Base-by-base conservation (phyloP, 2,888 invertebrate genomes). In the Sclerodermus sp. region DNA sequence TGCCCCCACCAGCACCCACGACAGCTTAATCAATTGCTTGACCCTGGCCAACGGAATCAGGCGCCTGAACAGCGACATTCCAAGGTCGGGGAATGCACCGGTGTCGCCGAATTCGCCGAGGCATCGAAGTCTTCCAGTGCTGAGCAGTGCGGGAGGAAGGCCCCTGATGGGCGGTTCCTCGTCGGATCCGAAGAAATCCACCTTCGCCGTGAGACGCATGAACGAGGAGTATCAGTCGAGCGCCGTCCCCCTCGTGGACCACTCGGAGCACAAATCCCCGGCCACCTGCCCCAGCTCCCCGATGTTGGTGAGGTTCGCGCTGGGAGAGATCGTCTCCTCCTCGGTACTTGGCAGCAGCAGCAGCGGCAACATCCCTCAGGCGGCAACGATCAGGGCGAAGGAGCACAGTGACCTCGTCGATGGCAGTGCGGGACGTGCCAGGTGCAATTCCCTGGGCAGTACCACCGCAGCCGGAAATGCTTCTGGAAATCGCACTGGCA, bases 71-170 rank as follows among this genome's bases (percentile, higher is more conserved):
- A 77, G 77, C 52, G 78, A 77, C 55, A 74, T 76, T 47, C 72
- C 74, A 1, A 60, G 67, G 2, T 66, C 70, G 2, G 71, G 68
- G 1, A 77, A 71, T 40, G 49, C 58, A 5, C 72, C 62, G 73
- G 79, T 60, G 9, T 83, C 84, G 5, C 80, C 83, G 36, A 80
- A 81, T 6, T 85, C 86, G 1, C 83, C 87, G 0, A 80, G 88
- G 53, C 88, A 88, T 68, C 87, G 85, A 53, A 88, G 88, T 71
- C 79, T 88, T 16, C 88, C 88, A 10, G 85, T 86, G 1, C 44
- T 74, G 45, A 62, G 55, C 41, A 54, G 37, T 9, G 13, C 57
- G 6, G 53, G 36, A 8, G 53, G 49, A 2, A 55, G 50, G 16
- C 49, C 58, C 1, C 6, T 60, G 31, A 8, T n/a, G 10, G 30